Evolutionary conservation across 2,888 invertebrate genomes (phyloP), one percentile per base, ranked within the genome.

Genomic region (Apotomis capreana): DNA sequence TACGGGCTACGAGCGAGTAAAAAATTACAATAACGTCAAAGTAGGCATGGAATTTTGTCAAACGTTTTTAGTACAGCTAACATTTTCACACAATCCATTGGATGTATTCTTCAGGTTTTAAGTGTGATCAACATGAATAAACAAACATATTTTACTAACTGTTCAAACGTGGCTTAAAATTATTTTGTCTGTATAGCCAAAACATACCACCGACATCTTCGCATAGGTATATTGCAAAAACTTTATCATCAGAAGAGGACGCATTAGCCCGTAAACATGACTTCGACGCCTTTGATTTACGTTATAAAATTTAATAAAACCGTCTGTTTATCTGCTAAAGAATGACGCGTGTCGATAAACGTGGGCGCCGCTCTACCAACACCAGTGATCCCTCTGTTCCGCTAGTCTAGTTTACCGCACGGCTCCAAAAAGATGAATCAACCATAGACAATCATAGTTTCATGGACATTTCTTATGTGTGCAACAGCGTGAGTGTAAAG

Each of bases 281-380:
- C 62, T 67, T 60, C 13, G 61, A 54, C 44, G 55, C 57, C 57
- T 68, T 61, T 61, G 57, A 71, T 68, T 68, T 68, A 68, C 67
- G 57, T 64, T 68, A 79, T 78, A 79, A 78, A 76, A 76, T 76
- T 73, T 78, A 74, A 78, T 78, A 80, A 78, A 80, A 75, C 78
- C 79, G 80, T 85, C 81, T 85, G 84, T 86, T 84, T 87, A 86
- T 82, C 81, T 81, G 78, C 69, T 67, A 76, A 77, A 73, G 77
- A 76, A 80, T 87, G 87, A 89, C 89, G 88, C 77, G 80, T 81
- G 81, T 83, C 84, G 85, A 86, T 87, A 84, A 75, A 86, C 86
- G 90, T 89, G 83, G 89, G 89, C 77, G 76, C 83, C 8, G 15
- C 8, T 51, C 49, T 68, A 61, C 72, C 81, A 84, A 85, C 80